Percentiles rank a stretch among this genome's conserved stretches.
phyloP scores from a whole-genome alignment of 2,797 vertebrate species.

The Eleutherodactylus coqui region DNA sequence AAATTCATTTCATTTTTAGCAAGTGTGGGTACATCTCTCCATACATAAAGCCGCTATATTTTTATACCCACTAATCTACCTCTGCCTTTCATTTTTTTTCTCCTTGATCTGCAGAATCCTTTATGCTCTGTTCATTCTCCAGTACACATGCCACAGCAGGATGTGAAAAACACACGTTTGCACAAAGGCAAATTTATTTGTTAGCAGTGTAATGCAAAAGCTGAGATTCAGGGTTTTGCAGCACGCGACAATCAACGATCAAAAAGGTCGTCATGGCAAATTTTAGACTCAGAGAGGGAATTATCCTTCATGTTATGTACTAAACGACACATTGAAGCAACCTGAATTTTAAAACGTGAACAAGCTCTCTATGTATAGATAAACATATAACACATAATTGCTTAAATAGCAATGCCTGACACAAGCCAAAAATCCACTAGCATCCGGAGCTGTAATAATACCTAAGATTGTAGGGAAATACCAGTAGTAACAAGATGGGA shows the following conservation, averaged over 20 bases:
- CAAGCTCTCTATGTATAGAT: background rate
- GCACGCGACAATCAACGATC: slow-evolving; percentile 12
- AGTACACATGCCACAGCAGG: slow-evolving; percentile 37
- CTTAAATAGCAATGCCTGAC: background rate
- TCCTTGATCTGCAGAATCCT: slow-evolving; percentile 35
- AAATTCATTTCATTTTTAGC: slow-evolving; percentile 39
- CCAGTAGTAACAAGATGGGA: too few species aligned
- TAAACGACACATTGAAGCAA: background rate
- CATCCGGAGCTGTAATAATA: too few species aligned
- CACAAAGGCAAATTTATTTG: slow-evolving; percentile 44
- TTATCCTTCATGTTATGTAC: background rate
- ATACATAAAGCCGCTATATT: slow-evolving; percentile 47
- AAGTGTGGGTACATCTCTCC: slow-evolving; percentile 37
- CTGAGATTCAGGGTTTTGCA: slow-evolving; percentile 13
- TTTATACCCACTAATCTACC: slow-evolving; percentile 52
- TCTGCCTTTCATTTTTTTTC: slow-evolving; percentile 39
- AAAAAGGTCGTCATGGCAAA: slow-evolving; percentile 23
- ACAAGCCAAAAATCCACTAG: too few species aligned
- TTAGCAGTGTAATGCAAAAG: slow-evolving; percentile 20
- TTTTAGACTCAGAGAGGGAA: background rate
- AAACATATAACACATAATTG: background rate
- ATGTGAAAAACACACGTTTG: slow-evolving; percentile 35
- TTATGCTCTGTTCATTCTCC: slow-evolving; percentile 44
- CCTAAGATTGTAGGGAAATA: too few species aligned
- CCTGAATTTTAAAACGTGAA: background rate